Evolutionary conservation across 1,140 invertebrate species (phyloP), one percentile per base, ranked within the genome.

Genomic region (Teleogryllus occipitalis): DNA sequence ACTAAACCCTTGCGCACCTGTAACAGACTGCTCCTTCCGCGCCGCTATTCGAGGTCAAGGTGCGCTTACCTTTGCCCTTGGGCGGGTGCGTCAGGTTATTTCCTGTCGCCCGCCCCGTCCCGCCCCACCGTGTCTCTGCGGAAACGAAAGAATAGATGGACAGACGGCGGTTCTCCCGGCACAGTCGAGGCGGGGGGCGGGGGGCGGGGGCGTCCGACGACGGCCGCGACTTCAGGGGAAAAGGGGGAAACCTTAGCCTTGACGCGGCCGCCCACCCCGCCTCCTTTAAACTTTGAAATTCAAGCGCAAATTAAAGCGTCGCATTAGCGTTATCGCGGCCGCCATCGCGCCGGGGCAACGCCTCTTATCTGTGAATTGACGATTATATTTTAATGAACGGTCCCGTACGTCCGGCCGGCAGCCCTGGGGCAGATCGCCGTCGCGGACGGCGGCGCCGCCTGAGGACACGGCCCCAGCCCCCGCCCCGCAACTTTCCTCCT

Each of bases 321-420:
- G 54, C 54, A 65, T 65, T 65, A 65, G 54, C 54, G 54, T 65
- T 65, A 65, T 65, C 54, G 54, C 54, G 54, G 10, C 10, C 54
- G 54, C 54, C 54, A 65, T 65, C 54, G 54, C 54, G 54, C 27
- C 27, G 18, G 54, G 54, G 54, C 54, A 65, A 65, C 54, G 54
- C 18, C 54, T 65, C 54, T 65, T 65, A 65, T 65, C 54, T 65
- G 54, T 14, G 54, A 65, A 65, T 65, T 65, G 54, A 65, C 54
- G 54, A 65, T 65, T 65, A 65, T 65, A 65, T 65, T 65, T 65
- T 65, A 65, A 65, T 65, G 54, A 65, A 65, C 54, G 18, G 54
- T 65, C 54, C 54, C 54, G 54, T 65, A 18, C 54, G 54, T 65
- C 54, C 54, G 54, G 54, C 18, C 54, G 54, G 27, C 5, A 39